Evolutionary conservation across 2,888 invertebrate genomes (phyloP).

Genomic region (Macroteleia sp.): DNA sequence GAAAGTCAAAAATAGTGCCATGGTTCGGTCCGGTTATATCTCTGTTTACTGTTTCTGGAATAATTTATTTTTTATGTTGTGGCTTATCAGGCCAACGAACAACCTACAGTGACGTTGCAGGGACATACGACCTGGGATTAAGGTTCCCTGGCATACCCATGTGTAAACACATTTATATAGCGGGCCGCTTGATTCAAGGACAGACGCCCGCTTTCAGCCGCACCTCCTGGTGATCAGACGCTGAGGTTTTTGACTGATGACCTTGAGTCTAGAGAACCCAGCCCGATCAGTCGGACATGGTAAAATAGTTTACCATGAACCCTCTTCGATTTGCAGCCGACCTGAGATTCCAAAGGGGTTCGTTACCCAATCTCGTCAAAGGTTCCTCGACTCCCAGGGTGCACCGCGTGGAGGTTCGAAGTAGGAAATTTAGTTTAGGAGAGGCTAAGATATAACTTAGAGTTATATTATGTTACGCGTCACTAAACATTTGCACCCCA

Average conservation of each 20-base stretch:
- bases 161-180: slow-evolving; percentile 12
- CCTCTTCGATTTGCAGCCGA: neutral
- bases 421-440: slow-evolving; percentile 22
- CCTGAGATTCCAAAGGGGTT: slow-evolving; percentile 7
- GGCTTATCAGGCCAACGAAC: slow-evolving; percentile 30
- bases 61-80: slow-evolving; percentile 3
- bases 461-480: slow-evolving; percentile 24
- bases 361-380: slow-evolving; percentile 13
- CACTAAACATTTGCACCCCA: slow-evolving; percentile 24
- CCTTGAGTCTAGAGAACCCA: too few relatives aligned
- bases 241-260: too few relatives aligned
- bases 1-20: slow-evolving; percentile 4
- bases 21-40: slow-evolving; percentile 12
- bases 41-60: slow-evolving; percentile 15
- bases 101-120: slow-evolving; percentile 13
- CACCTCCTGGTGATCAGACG: slow-evolving; percentile 25
- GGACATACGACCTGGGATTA: slow-evolving; percentile 1
- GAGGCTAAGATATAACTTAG: slow-evolving; percentile 22
- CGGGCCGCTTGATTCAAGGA: slow-evolving; percentile 8
- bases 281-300: too few relatives aligned
- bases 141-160: neutral
- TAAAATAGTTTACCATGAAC: too few relatives aligned
- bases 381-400: slow-evolving; percentile 15
- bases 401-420: slow-evolving; percentile 24
- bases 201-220: slow-evolving; percentile 19